Percentiles rank a stretch among this genome's conserved stretches.
Evolutionary conservation across 2,888 invertebrate species (phyloP).

Genomic region (Heteromurus nitidus): DNA sequence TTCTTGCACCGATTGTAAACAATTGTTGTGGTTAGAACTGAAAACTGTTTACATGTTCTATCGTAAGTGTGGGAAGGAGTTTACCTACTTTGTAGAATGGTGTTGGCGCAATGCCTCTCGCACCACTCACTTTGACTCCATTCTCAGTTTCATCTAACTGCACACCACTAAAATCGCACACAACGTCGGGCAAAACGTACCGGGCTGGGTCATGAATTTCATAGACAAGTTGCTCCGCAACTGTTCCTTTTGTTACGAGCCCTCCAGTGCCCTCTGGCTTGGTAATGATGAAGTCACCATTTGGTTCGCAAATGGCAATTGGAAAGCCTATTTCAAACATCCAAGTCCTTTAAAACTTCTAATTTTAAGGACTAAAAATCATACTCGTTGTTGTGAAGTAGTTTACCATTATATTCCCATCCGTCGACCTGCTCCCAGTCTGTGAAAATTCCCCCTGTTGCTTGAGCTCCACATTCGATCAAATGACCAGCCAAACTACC

Average conservation of each 20-base stretch:
- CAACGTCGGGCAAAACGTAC: conserved; percentile 77
- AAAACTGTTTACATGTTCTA: not conserved
- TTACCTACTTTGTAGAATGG: conserved; percentile 76
- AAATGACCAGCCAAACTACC: conserved; percentile 78
- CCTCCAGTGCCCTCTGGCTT: conserved; percentile 77
- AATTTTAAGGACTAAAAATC: too few relatives aligned
- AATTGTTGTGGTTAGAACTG: not conserved
- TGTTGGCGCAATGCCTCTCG: conserved; percentile 76
- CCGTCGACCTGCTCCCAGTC: conserved; percentile 77
- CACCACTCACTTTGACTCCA: conserved; percentile 76
- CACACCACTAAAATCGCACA: conserved; percentile 77
- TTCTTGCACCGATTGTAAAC: too few relatives aligned
- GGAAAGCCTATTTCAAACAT: conserved; percentile 76
- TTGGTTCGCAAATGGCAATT: conserved; percentile 76
- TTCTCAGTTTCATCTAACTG: conserved; percentile 71
- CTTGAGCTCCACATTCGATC: conserved; percentile 78
- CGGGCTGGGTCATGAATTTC: conserved; percentile 77
- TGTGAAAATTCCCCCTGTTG: conserved; percentile 77
- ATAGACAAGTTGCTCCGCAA: conserved; percentile 77
- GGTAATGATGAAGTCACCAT: conserved; percentile 76
- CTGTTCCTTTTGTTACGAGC: conserved; percentile 76
- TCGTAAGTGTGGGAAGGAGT: not conserved
- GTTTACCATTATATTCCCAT: conserved; percentile 75
- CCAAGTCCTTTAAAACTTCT: too few relatives aligned
- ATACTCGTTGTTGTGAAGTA: too few relatives aligned